A percentile compares a stretch with the other conserved stretches of the same genome.
Evolutionary conservation across 2,113 vertebrate species (phyloP).

Genomic region (Catharus bicknelli): DNA sequence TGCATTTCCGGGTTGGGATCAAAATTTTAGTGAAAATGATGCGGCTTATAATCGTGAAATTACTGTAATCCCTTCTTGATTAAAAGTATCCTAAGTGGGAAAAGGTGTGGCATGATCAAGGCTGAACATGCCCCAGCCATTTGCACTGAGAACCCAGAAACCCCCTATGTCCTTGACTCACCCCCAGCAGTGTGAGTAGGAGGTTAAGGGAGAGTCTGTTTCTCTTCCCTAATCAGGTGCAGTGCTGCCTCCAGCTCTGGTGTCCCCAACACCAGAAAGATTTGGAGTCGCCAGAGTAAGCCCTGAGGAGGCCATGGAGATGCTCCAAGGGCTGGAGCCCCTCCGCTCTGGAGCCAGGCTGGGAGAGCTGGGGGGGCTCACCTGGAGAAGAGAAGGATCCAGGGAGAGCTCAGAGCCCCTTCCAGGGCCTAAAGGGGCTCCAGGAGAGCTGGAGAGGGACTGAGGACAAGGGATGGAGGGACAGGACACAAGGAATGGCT

Average conservation of each 20-base stretch:
- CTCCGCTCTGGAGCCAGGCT: not conserved
- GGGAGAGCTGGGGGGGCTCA: not conserved
- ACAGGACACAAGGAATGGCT: not conserved
- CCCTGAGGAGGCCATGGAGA: not conserved
- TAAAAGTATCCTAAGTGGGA: not conserved
- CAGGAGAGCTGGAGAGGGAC: not conserved
- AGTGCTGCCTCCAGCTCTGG: not conserved
- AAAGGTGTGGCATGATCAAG: rapidly evolving
- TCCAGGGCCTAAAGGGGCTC: not conserved
- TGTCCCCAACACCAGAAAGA: not conserved
- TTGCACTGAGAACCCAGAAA: not conserved
- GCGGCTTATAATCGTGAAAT: no score
- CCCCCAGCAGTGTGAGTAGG: not conserved
- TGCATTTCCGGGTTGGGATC: no score
- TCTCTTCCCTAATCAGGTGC: not conserved
- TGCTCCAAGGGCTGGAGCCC: not conserved
- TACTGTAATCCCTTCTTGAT: not conserved
- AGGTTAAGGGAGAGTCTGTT: not conserved
- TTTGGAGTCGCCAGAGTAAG: not conserved
- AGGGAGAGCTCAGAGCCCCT: not conserved
- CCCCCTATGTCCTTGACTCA: not conserved
- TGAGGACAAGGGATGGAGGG: not conserved
- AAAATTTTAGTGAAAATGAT: no score
- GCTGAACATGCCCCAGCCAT: not conserved
- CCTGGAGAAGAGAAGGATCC: not conserved